Conservation (phyloP, 2,888 invertebrate genomes). For the Troides aeacus region DNA sequence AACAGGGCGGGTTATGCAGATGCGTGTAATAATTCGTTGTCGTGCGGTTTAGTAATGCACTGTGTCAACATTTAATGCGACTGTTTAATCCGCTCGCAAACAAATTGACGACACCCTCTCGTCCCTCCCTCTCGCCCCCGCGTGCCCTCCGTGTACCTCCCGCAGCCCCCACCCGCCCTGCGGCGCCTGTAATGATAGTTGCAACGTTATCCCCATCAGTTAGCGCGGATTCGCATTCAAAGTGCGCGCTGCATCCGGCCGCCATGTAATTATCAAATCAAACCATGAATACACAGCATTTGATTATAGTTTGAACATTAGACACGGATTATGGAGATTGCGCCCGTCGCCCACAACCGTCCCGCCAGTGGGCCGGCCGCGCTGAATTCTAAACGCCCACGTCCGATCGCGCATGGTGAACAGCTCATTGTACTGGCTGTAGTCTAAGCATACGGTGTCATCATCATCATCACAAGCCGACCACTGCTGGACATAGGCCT, state of each 20-base stretch:
- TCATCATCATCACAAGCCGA: too few relatives aligned
- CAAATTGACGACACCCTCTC: slow-evolving; percentile 29
- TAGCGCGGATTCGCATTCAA: slow-evolving; percentile 21
- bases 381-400: too few relatives aligned
- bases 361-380: too few relatives aligned
- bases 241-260: slow-evolving; percentile 20
- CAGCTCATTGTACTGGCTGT: too few relatives aligned
- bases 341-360: background rate
- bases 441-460: too few relatives aligned
- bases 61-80: slow-evolving; percentile 20
- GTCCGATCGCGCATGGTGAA: too few relatives aligned
- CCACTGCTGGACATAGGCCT: too few relatives aligned
- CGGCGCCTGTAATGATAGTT: slow-evolving; percentile 12
- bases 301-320: slow-evolving; percentile 15
- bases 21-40: background rate
- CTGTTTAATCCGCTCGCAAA: slow-evolving; percentile 30
- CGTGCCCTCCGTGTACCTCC: slow-evolving; percentile 21
- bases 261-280: slow-evolving; percentile 25
- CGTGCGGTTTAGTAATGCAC: background rate
- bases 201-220: slow-evolving; percentile 24
- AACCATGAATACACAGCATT: slow-evolving; percentile 15
- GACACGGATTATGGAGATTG: slow-evolving; percentile 6
- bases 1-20: background rate
- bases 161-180: slow-evolving; percentile 1
- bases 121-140: slow-evolving; percentile 13